A percentile compares a stretch with the other conserved stretches of the same genome.
phyloP scores from a whole-genome alignment of 1,140 invertebrate genomes.

The Amyelois transitella region DNA sequence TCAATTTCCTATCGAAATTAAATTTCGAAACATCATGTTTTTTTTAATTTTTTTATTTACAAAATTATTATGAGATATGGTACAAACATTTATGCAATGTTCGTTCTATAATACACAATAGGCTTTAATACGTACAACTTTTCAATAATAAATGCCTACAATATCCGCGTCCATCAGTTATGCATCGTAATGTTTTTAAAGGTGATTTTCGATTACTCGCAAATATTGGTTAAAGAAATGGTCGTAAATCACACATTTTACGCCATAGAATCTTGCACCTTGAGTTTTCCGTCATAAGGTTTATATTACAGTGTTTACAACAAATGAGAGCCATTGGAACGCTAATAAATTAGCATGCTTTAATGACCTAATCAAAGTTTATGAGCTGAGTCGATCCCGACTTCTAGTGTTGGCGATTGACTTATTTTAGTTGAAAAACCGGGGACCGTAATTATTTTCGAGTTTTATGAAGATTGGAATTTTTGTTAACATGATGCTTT shows the following conservation, averaged over 20 bases:
- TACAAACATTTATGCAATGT: background rate
- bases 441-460: conserved; percentile 59
- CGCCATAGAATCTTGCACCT: conserved; percentile 20
- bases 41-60: conserved; percentile 7
- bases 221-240: conserved; percentile 19
- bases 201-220: conserved; percentile 60
- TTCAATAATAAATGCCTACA: background rate
- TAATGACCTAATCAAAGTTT: conserved; percentile 75
- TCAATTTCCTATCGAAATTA: background rate
- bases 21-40: conserved; percentile 2
- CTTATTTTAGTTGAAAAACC: conserved; percentile 59
- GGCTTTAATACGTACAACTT: background rate
- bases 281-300: conserved; percentile 37
- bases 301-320: conserved; percentile 46
- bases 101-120: background rate
- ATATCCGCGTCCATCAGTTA: background rate
- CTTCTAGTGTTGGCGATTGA: conserved; percentile 72
- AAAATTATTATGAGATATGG: conserved; percentile 11
- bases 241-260: conserved; percentile 26
- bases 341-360: conserved; percentile 71
- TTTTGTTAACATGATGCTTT: conserved; percentile 61
- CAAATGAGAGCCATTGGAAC: conserved; percentile 56
- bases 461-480: conserved; percentile 73
- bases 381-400: conserved; percentile 70
- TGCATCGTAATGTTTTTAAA: conserved; percentile 28